Percentiles rank a stretch among this genome's conserved stretches.
phyloP scores from a whole-genome alignment of 2,888 invertebrate species.

The Rotaria macrura region DNA sequence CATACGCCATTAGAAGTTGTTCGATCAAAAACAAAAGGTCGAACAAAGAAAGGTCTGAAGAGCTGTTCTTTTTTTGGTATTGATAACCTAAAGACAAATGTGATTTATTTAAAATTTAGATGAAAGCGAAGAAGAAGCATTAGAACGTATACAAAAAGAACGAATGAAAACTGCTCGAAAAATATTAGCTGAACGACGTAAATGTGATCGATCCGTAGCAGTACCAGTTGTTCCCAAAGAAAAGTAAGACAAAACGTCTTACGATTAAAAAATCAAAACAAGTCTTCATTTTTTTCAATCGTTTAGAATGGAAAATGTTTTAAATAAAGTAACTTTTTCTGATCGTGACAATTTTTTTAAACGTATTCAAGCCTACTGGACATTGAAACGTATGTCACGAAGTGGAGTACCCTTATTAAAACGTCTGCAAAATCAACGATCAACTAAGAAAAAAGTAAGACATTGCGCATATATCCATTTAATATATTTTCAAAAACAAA shows the following conservation, averaged over 20 bases:
- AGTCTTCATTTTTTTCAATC: slow-evolving; percentile 46
- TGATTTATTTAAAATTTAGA: background rate
- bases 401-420: slow-evolving; percentile 87
- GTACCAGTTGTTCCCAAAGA: slow-evolving; percentile 76
- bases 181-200: slow-evolving; percentile 74
- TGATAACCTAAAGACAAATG: no score
- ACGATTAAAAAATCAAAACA: background rate
- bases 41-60: slow-evolving; percentile 27
- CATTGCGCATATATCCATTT: no score
- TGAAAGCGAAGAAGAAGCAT: slow-evolving; percentile 23
- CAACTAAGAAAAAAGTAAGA: slow-evolving; percentile 20
- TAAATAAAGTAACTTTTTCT: slow-evolving; percentile 62
- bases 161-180: slow-evolving; percentile 75
- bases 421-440: slow-evolving; percentile 27
- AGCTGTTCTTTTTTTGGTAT: no score
- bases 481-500: no score
- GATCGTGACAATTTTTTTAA: slow-evolving; percentile 72
- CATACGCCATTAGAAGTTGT: slow-evolving; percentile 64
- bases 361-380: slow-evolving; percentile 87
- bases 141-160: slow-evolving; percentile 39
- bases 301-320: slow-evolving; percentile 69
- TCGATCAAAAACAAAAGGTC: slow-evolving; percentile 39
- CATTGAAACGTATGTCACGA: slow-evolving; percentile 78
- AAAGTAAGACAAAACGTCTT: background rate
- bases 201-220: slow-evolving; percentile 76